Conservation (phyloP, 2,797 vertebrate species). For the Linurgus olivaceus region DNA sequence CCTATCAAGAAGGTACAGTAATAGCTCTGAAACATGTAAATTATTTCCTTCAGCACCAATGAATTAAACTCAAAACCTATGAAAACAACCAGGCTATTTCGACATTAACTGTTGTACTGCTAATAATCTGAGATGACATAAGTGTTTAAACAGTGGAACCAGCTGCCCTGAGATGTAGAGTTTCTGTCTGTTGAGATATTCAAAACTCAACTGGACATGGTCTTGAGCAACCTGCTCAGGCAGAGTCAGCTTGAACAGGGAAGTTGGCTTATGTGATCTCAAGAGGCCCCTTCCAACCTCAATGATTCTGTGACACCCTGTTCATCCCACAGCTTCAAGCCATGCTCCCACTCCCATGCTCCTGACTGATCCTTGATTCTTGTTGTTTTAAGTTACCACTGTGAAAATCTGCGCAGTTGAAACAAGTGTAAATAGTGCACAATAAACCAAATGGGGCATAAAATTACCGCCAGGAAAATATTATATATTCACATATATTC, state of each 20-base stretch:
- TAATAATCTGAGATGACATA: not conserved
- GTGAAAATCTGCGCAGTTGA: not conserved
- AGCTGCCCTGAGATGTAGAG: not conserved
- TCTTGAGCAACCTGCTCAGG: not conserved
- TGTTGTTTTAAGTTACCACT: not conserved
- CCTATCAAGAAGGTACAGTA: not conserved
- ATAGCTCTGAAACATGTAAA: not conserved
- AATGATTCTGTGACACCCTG: not conserved
- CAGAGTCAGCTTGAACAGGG: not conserved
- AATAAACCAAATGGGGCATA: constrained; percentile 2
- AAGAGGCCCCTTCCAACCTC: not conserved
- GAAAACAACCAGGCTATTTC: not conserved
- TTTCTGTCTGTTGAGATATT: not conserved
- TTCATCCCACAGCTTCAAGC: not conserved
- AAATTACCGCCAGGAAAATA: not conserved
- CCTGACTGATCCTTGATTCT: not conserved
- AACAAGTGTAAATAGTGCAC: not conserved
- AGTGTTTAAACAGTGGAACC: not conserved
- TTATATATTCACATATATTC: not conserved
- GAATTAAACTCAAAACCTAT: not conserved
- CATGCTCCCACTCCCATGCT: not conserved
- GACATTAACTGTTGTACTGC: not conserved
- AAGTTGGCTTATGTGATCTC: not conserved
- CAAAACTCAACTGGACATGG: not conserved
- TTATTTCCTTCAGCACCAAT: not conserved